phyloP scores from a whole-genome alignment of 2,888 invertebrate genomes.

The Dolichomitus sp. region DNA sequence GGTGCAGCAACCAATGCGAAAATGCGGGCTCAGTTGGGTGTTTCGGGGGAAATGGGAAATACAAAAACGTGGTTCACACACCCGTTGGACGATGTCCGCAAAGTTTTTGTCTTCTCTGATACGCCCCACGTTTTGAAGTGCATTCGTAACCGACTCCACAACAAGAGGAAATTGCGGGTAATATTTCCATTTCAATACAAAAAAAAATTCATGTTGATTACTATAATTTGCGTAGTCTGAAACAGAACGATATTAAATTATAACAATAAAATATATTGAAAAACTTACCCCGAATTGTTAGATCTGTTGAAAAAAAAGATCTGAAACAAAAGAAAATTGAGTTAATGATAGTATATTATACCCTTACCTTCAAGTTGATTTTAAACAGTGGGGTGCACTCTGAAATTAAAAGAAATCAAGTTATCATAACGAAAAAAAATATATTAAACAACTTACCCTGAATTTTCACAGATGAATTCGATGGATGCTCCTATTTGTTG shows the following conservation, averaged over 20 bases:
- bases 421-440: no score
- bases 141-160: slow-evolving; percentile 36
- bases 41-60: background rate
- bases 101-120: background rate
- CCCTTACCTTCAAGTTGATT: no score
- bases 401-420: no score
- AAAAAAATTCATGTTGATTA: background rate
- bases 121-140: slow-evolving; percentile 2
- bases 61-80: slow-evolving; percentile 43
- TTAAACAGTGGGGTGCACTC: no score
- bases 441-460: background rate
- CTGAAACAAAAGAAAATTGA: no score
- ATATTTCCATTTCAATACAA: background rate
- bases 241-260: background rate
- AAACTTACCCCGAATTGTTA: slow-evolving; percentile 3
- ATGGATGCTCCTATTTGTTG: background rate
- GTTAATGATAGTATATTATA: no score
- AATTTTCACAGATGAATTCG: slow-evolving; percentile 1
- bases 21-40: slow-evolving; percentile 21
- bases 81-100: slow-evolving; percentile 28
- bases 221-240: background rate
- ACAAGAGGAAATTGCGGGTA: slow-evolving; percentile 41
- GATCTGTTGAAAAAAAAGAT: no score
- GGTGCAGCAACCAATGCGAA: slow-evolving; percentile 1
- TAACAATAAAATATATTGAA: background rate